These are phyloP conservation scores for Bombylius discolor DNA, from an alignment of 2,888 invertebrate genomes.

Conservation along the genomic window DNA sequence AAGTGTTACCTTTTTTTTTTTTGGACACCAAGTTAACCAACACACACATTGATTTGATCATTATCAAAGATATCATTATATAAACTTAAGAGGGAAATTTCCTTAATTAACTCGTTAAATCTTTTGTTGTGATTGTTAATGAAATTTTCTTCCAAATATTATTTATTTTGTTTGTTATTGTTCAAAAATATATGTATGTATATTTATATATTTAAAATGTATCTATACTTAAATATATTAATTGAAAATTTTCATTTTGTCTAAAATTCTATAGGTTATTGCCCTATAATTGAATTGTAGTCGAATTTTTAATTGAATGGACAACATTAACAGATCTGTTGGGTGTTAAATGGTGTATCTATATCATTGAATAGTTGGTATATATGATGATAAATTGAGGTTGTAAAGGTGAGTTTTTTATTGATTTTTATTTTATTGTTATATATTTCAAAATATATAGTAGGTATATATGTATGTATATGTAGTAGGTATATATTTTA, in stretches of 20 bases:
- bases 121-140: slow-evolving; percentile 7
- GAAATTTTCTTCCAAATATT: too few species aligned
- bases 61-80: slow-evolving; percentile 2
- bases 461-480: too few species aligned
- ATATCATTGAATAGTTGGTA: too few species aligned
- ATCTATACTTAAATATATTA: too few species aligned
- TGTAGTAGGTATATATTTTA: too few species aligned
- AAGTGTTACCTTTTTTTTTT: too few species aligned
- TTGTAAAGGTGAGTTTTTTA: not conserved
- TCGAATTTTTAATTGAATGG: slow-evolving; percentile 9
- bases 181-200: too few species aligned
- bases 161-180: too few species aligned
- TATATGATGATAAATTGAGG: not conserved
- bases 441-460: not conserved
- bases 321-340: not conserved
- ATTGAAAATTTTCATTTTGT: not conserved
- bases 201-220: too few species aligned
- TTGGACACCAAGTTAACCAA: too few species aligned
- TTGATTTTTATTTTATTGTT: not conserved
- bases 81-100: slow-evolving; percentile 1
- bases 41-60: not conserved
- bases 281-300: slow-evolving; percentile 8
- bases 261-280: slow-evolving; percentile 5
- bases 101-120: slow-evolving; percentile 12
- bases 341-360: not conserved